Conservation (phyloP, 1,140 invertebrate species). For the Bombus sibiricus region DNA sequence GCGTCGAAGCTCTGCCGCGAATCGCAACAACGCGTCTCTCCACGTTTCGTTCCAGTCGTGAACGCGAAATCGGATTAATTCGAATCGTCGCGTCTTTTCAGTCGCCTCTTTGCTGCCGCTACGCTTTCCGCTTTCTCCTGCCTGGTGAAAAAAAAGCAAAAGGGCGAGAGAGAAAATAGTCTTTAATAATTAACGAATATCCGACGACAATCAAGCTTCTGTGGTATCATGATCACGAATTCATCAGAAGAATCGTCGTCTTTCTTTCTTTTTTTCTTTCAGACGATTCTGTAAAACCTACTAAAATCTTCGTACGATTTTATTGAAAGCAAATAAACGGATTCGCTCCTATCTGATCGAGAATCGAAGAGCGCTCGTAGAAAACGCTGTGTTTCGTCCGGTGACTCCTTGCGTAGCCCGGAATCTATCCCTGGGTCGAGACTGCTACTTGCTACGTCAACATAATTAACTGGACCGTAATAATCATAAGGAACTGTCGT, state of each 20-base stretch:
- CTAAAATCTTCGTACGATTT: no score
- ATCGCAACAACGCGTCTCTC: background rate
- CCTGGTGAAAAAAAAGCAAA: background rate
- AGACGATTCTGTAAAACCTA: no score
- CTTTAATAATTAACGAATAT: background rate
- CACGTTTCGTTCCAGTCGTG: background rate
- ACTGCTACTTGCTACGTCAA: no score
- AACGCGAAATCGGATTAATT: conserved; percentile 1
- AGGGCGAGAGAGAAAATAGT: background rate
- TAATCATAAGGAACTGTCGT: no score
- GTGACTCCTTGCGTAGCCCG: no score
- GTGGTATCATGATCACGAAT: background rate
- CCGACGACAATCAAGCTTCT: background rate
- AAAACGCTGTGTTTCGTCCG: no score
- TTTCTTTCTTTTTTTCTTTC: background rate
- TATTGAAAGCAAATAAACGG: no score
- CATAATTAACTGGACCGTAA: no score
- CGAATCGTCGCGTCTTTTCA: background rate
- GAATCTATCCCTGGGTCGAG: no score
- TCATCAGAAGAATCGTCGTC: background rate
- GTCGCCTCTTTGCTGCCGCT: background rate
- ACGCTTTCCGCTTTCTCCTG: background rate
- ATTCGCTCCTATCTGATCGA: no score
- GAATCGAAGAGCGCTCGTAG: no score
- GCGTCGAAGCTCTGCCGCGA: background rate